These are phyloP conservation scores for Stenodera caucasica DNA, from an alignment of 2,888 invertebrate genomes.

Conservation along the genomic window DNA sequence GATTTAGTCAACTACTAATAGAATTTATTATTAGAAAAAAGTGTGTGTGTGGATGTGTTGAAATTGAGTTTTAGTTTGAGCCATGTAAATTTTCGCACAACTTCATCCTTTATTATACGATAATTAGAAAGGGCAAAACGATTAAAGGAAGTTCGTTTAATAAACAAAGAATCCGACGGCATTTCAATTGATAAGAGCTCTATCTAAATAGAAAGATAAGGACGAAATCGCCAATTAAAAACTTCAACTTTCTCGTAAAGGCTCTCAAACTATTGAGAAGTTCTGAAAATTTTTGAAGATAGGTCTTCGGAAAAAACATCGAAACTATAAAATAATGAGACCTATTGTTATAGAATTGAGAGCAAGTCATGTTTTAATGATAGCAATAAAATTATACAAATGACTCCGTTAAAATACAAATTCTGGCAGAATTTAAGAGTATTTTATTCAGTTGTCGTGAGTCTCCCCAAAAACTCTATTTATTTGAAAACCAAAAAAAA, in stretches of 20 bases:
- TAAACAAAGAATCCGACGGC: slow-evolving; percentile 25
- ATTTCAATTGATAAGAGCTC: not conserved
- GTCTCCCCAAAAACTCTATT: not conserved
- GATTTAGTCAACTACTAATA: no score
- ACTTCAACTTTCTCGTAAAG: no score
- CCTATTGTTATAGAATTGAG: no score
- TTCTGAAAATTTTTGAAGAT: no score
- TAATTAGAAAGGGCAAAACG: slow-evolving; percentile 25
- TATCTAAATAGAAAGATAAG: not conserved
- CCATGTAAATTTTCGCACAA: slow-evolving; percentile 19
- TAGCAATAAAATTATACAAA: slow-evolving; percentile 9
- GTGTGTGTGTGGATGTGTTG: no score
- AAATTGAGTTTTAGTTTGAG: no score
- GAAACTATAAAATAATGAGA: no score
- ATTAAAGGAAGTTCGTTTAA: slow-evolving; percentile 20
- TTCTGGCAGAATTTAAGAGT: not conserved
- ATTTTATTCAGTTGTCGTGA: not conserved
- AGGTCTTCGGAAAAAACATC: no score
- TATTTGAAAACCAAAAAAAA: no score
- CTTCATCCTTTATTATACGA: slow-evolving; percentile 22
- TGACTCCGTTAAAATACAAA: slow-evolving; percentile 2
- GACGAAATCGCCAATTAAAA: not conserved
- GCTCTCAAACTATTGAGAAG: not conserved
- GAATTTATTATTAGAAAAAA: no score
- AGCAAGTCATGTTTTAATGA: no score